These are phyloP conservation scores for Sesia apiformis DNA, from an alignment of 2,888 invertebrate species.

Conservation along the genomic window DNA sequence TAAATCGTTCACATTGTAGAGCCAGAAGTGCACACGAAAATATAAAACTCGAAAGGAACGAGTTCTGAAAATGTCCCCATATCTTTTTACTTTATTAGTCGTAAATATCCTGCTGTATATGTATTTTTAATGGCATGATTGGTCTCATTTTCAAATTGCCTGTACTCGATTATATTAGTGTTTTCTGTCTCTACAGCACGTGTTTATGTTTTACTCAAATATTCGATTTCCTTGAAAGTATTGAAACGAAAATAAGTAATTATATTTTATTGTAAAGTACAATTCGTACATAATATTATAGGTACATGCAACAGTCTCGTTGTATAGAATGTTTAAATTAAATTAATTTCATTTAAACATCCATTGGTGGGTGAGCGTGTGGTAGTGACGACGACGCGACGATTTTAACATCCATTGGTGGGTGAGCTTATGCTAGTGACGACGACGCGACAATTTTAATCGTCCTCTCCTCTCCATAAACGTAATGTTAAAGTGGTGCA, in stretches of 20 bases:
- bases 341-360: slow-evolving; percentile 8
- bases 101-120: slow-evolving; percentile 46
- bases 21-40: slow-evolving; percentile 35
- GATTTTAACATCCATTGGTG: slow-evolving; percentile 23
- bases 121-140: slow-evolving; percentile 48
- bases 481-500: slow-evolving; percentile 7
- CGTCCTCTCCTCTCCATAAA: slow-evolving; percentile 18
- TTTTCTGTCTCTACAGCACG: background rate
- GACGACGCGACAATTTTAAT: slow-evolving; percentile 26
- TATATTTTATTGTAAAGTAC: no score
- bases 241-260: no score
- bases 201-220: background rate
- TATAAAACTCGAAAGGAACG: slow-evolving; percentile 39
- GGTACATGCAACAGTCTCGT: background rate
- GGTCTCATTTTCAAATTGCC: slow-evolving; percentile 40
- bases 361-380: slow-evolving; percentile 16
- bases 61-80: slow-evolving; percentile 41
- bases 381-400: slow-evolving; percentile 16
- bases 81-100: slow-evolving; percentile 55
- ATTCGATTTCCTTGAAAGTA: background rate
- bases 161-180: slow-evolving; percentile 23
- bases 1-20: slow-evolving; percentile 36
- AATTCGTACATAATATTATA: no score
- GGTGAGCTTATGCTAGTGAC: slow-evolving; percentile 12
- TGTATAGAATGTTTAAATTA: slow-evolving; percentile 18